Evolutionary conservation across 2,888 invertebrate species (phyloP).

Genomic region (Pecten maximus): DNA sequence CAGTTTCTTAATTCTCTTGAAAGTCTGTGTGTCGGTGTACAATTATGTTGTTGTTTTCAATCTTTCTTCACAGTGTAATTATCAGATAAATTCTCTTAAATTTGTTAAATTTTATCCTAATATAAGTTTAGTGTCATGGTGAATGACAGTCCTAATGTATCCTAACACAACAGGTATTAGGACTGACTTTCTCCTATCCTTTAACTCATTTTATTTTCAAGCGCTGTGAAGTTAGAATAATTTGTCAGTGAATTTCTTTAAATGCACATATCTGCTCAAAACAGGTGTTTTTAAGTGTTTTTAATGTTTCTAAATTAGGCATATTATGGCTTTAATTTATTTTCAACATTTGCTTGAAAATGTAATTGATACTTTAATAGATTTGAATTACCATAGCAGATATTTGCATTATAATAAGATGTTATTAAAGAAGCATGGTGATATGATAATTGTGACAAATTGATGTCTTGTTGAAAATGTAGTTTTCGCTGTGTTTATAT

Average conservation of each 20-base stretch:
- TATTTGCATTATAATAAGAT: neutral
- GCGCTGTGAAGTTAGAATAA: neutral
- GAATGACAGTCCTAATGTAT: neutral
- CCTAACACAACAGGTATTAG: neutral
- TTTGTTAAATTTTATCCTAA: neutral
- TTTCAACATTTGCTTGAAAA: too few relatives aligned
- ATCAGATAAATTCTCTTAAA: neutral
- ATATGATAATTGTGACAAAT: neutral
- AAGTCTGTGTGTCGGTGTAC: neutral
- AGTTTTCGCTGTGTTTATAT: neutral
- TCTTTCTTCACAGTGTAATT: slow-evolving; percentile 38
- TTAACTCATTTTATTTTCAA: too few relatives aligned
- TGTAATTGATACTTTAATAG: too few relatives aligned
- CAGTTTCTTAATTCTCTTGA: neutral
- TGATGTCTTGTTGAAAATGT: neutral
- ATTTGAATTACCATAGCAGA: neutral
- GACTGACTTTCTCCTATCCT: too few relatives aligned
- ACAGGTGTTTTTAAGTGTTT: too few relatives aligned
- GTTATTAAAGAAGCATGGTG: neutral
- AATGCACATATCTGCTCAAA: neutral
- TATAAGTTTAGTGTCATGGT: neutral
- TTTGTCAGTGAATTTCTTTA: neutral
- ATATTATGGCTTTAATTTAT: neutral
- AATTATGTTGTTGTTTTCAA: neutral
- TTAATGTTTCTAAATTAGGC: neutral